Evolutionary conservation across 2,113 vertebrate genomes (phyloP).

Genomic region (Oenanthe oenanthe): DNA sequence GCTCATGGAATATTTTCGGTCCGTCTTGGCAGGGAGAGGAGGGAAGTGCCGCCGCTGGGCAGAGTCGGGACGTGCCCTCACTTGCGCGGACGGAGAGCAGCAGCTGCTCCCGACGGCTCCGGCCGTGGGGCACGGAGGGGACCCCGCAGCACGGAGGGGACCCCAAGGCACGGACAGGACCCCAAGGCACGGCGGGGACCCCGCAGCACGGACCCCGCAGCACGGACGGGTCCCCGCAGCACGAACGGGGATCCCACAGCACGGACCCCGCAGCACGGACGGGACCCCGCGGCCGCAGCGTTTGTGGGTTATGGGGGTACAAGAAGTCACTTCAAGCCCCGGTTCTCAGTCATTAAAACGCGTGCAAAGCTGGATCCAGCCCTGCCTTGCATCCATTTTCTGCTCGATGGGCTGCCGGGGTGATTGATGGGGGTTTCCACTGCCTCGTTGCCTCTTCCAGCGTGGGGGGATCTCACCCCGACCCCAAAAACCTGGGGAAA

Average conservation of each 20-base stretch:
- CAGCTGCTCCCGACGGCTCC: not conserved
- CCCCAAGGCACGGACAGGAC: too few species aligned
- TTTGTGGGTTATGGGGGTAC: fast-evolving
- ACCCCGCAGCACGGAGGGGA: fast-evolving
- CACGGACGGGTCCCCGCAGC: fast-evolving
- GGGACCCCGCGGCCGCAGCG: not conserved
- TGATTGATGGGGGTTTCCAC: not conserved
- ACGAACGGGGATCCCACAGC: fast-evolving
- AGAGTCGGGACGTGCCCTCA: not conserved
- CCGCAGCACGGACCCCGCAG: fast-evolving
- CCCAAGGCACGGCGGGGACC: not conserved
- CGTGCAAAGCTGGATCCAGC: not conserved
- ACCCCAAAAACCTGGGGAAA: not conserved
- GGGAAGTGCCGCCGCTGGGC: not conserved
- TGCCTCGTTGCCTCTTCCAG: not conserved
- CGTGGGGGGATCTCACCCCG: fast-evolving
- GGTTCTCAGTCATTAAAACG: not conserved
- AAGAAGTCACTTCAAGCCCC: fast-evolving
- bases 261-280: fast-evolving
- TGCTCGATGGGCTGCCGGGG: not conserved
- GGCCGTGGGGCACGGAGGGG: not conserved
- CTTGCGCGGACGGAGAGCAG: not conserved
- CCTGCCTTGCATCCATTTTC: not conserved
- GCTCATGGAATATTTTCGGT: not conserved
- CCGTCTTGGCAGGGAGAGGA: fast-evolving